A percentile compares a stretch with the other conserved stretches of the same genome.
Evolutionary conservation across 1,140 invertebrate species (phyloP).

Genomic region (Drosophila burlai): DNA sequence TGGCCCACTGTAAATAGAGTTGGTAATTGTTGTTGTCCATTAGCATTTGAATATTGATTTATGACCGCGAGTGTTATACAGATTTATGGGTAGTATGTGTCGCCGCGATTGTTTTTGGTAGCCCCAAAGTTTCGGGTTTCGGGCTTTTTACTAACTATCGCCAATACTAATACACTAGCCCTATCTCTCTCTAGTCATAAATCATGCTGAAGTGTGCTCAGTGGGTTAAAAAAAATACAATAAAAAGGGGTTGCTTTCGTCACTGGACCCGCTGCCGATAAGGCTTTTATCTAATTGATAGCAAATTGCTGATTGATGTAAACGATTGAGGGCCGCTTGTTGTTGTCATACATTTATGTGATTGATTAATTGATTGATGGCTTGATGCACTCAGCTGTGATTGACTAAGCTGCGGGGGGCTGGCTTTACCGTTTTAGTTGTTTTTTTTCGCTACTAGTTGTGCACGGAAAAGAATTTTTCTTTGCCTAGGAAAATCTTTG

Average conservation of each 20-base stretch:
- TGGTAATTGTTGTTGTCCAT: slow-evolving; percentile 3
- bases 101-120: slow-evolving; percentile 40
- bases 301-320: slow-evolving; percentile 58
- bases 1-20: slow-evolving; percentile 11
- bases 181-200: slow-evolving; percentile 42
- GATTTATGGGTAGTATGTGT: slow-evolving; percentile 57
- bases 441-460: slow-evolving; percentile 1
- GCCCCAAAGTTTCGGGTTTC: slow-evolving; percentile 14
- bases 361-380: slow-evolving; percentile 60
- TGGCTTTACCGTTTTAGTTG: not conserved
- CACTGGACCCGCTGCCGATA: slow-evolving; percentile 34
- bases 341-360: slow-evolving; percentile 51
- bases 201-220: slow-evolving; percentile 40
- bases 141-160: not conserved
- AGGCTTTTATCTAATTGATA: slow-evolving; percentile 53
- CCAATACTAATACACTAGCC: not conserved
- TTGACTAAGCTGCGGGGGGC: slow-evolving; percentile 26
- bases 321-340: slow-evolving; percentile 45
- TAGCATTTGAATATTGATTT: slow-evolving; percentile 59
- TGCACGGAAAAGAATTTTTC: slow-evolving; percentile 34
- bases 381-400: slow-evolving; percentile 58
- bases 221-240: slow-evolving; percentile 28
- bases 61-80: slow-evolving; percentile 47
- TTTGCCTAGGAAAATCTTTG: too few species aligned
- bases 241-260: slow-evolving; percentile 23